Evolutionary conservation across 2,113 vertebrate species (phyloP).

Genomic region (Oxygymnocypris stewartii): DNA sequence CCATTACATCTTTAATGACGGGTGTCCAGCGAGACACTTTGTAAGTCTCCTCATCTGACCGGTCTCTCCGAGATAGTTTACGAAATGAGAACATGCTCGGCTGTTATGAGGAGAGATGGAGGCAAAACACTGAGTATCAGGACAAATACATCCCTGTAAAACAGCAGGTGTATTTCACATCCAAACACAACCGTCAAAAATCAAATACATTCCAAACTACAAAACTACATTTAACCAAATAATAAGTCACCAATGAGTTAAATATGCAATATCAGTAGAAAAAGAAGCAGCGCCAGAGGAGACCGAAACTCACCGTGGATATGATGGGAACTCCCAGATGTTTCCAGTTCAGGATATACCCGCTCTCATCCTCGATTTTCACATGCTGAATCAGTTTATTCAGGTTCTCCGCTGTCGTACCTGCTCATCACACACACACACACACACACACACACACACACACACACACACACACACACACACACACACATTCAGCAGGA

Average conservation of each 20-base stretch:
- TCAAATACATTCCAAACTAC: background rate
- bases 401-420: constrained; percentile 95
- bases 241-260: background rate
- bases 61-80: constrained; percentile 82
- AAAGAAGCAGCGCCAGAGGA: background rate
- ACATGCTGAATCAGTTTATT: constrained; percentile 95
- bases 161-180: no score
- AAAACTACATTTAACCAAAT: background rate
- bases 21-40: constrained; percentile 96
- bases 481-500: background rate
- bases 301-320: constrained; percentile 67
- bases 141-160: background rate
- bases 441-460: background rate
- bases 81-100: constrained; percentile 66
- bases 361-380: constrained; percentile 86
- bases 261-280: background rate
- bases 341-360: constrained; percentile 94
- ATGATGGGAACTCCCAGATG: constrained; percentile 89
- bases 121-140: background rate
- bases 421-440: constrained; percentile 69
- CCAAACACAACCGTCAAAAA: background rate
- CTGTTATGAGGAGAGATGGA: constrained; percentile 47
- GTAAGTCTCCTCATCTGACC: constrained; percentile 85
- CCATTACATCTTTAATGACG: constrained; percentile 92
- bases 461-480: constrained; percentile 40